A percentile compares a stretch with the other conserved stretches of the same genome.
Evolutionary conservation across 2,113 vertebrate species (phyloP).

Genomic region (Pterocles burchelli): DNA sequence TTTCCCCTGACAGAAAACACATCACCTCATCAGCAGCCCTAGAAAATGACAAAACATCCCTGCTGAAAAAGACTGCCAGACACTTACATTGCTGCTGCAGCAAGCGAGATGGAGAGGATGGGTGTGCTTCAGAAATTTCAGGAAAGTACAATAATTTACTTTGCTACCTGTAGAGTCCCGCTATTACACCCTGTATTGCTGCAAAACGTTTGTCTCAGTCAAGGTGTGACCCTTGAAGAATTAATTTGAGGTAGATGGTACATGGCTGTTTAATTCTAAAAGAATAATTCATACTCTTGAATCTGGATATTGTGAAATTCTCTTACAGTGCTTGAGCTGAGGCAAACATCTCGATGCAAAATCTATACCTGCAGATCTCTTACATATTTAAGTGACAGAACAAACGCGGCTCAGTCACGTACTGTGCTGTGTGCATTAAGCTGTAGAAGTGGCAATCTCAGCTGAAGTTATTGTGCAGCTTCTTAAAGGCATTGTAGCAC

Average conservation of each 20-base stretch:
- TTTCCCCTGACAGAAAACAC: constrained; percentile 61
- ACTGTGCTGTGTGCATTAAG: neutral
- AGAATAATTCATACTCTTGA: neutral
- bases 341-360: neutral
- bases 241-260: neutral
- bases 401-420: neutral
- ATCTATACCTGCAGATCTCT: neutral
- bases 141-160: neutral
- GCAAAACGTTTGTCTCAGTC: neutral
- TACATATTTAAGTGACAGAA: neutral
- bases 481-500: neutral
- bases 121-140: neutral
- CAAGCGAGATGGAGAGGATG: neutral
- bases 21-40: constrained; percentile 40
- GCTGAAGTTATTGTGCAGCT: neutral
- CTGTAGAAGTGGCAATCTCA: neutral
- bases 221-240: neutral
- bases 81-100: neutral
- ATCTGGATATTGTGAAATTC: neutral
- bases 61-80: neutral
- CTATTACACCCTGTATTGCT: accelerated
- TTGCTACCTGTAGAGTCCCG: neutral
- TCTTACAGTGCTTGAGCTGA: neutral
- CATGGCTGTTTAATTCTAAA: neutral
- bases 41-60: constrained; percentile 50